Conservation (phyloP, 2,888 invertebrate species). For the Lysandra coridon region DNA sequence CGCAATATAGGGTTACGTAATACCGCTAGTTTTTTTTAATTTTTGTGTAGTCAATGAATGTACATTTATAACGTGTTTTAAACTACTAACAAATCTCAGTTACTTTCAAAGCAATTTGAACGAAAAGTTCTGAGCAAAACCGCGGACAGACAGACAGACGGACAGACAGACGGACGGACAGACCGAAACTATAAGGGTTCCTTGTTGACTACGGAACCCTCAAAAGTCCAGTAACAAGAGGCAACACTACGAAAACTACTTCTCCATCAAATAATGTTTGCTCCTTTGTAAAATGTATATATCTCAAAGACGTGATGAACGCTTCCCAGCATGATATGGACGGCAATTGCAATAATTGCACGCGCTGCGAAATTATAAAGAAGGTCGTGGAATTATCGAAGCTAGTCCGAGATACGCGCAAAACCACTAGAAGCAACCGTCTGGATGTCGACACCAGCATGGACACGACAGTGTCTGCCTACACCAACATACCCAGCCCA, state of each 20-base stretch:
- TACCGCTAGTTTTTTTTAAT: too few species aligned
- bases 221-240: background rate
- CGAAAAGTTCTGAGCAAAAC: too few species aligned
- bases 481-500: slow-evolving; percentile 26
- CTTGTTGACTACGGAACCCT: too few species aligned
- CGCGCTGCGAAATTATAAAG: slow-evolving; percentile 22
- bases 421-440: slow-evolving; percentile 14
- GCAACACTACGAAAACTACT: background rate
- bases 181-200: too few species aligned
- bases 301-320: slow-evolving; percentile 27
- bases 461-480: slow-evolving; percentile 15
- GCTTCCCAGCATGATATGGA: slow-evolving; percentile 3
- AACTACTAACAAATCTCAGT: too few species aligned
- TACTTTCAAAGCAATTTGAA: too few species aligned
- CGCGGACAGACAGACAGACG: too few species aligned
- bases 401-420: slow-evolving; percentile 19
- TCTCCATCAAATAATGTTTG: background rate
- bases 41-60: too few species aligned
- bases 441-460: slow-evolving; percentile 14
- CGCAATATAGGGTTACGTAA: too few species aligned
- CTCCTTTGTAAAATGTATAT: slow-evolving; percentile 15
- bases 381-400: slow-evolving; percentile 26
- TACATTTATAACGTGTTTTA: too few species aligned
- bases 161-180: too few species aligned
- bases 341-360: slow-evolving; percentile 26